phyloP scores from a whole-genome alignment of 1,140 invertebrate genomes.

The Oppia nitens region DNA sequence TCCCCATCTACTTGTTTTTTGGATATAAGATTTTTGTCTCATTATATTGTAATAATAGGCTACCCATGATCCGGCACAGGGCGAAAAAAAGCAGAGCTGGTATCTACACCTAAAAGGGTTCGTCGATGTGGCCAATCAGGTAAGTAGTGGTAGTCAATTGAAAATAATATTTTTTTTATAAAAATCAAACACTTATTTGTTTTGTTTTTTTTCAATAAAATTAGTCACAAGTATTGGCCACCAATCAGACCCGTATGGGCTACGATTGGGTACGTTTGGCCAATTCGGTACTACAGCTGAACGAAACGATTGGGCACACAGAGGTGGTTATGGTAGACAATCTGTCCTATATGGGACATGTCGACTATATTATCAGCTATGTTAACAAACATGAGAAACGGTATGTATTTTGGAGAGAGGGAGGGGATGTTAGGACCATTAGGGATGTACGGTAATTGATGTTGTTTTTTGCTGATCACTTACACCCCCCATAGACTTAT shows the following conservation, averaged over 20 bases:
- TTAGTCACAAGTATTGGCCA: constrained; percentile 5
- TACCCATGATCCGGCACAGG: constrained; percentile 4
- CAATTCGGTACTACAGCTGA: background rate
- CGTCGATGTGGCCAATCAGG: constrained; percentile 12
- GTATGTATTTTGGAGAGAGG: constrained; percentile 6
- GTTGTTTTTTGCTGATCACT: too few relatives aligned
- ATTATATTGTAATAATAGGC: background rate
- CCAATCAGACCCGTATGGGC: background rate
- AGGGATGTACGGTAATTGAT: too few relatives aligned
- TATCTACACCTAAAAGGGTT: constrained; percentile 9
- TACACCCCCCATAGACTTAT: constrained; percentile 19
- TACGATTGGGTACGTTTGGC: constrained; percentile 11
- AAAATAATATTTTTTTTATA: background rate
- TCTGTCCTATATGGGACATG: constrained; percentile 8
- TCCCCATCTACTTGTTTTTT: too few relatives aligned
- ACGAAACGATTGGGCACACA: background rate
- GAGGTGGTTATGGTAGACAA: constrained; percentile 12
- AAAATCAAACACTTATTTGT: background rate
- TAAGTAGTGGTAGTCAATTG: background rate
- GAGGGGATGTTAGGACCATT: too few relatives aligned
- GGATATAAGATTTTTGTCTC: too few relatives aligned
- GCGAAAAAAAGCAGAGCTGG: constrained; percentile 13
- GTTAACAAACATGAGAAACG: constrained; percentile 8
- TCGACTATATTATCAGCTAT: constrained; percentile 9
- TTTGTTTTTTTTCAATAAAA: background rate